Base-by-base conservation (phyloP, 1,140 invertebrate genomes). In the Macrosteles quadrilineatus region DNA sequence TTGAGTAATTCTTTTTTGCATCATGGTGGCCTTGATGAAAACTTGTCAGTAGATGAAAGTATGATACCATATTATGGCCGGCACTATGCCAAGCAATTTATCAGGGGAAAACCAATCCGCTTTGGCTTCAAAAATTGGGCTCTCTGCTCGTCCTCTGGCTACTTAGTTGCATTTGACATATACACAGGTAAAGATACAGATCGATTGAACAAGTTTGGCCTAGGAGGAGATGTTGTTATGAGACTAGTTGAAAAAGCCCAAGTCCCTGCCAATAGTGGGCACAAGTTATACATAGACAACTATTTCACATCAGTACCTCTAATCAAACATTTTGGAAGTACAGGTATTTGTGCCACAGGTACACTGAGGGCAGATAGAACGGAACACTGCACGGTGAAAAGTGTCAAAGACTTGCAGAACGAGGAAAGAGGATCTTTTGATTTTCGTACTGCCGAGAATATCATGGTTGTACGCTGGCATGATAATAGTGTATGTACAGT, bases 91-190 rank as follows among this genome's bases (percentile, higher is more conserved):
- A 75, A 75, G 70, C 71, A 73, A 62, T 74, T 50, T 40, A 75
- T 74, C 30, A 40, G 55, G 30, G 67, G 71, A 1, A 76, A 76
- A 57, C 76, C 76, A 36, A 73, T 75, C 12, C 59, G 73, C 21
- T 77, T 78, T 70, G 75, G 76, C 6, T 77, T 72, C 62, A 76
- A 76, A 67, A 72, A 76, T 27, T 78, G 76, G 72, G 71, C 73
- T 14, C 43, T 73, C n/a, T 68, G 71, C 67, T 75, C 75, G 69
- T 74, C 71, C 1, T 70, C 55, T 30, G 75, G 73, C 23, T 78
- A 77, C 29, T 77, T 72, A 25, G 73, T 77, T 31, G n/a, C 64
- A 21, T 74, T 76, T 74, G 69, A 74, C 63, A 62, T 74, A 9
- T 75, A 75, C 70, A 70, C 14, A 23, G 47, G 50, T 36, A 19